phyloP scores from a whole-genome alignment of 2,113 vertebrate genomes.

The Macquaria ambigua region DNA sequence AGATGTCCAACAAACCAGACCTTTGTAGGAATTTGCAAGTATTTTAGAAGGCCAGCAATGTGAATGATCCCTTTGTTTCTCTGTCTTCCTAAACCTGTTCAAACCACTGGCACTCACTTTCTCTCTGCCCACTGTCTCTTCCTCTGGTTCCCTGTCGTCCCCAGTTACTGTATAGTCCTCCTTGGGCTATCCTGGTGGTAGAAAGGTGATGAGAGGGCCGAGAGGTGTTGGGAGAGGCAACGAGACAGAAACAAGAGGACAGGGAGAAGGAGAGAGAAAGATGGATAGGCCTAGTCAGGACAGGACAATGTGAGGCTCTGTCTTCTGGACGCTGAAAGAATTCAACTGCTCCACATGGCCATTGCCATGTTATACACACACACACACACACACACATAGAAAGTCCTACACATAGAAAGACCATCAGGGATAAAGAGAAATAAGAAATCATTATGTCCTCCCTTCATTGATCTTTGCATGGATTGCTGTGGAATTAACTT shows the following conservation, averaged over 20 bases:
- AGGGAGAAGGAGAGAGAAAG: constrained; percentile 3
- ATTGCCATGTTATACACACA: not conserved
- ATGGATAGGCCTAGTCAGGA: constrained; percentile 15
- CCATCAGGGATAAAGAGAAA: not conserved
- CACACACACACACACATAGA: not conserved
- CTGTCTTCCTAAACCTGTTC: constrained; percentile 20
- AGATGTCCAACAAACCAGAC: constrained; percentile 4
- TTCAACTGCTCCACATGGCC: constrained; percentile 15
- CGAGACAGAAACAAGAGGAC: constrained; percentile 25
- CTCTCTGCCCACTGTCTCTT: constrained; percentile 41
- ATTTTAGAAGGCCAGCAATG: constrained; percentile 6
- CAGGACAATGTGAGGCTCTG: constrained; percentile 47
- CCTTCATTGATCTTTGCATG: not conserved
- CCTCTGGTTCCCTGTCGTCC: constrained; percentile 50
- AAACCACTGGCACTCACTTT: constrained; percentile 32
- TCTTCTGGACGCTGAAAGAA: constrained; percentile 32
- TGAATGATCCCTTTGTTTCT: constrained; percentile 61
- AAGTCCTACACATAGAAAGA: not conserved
- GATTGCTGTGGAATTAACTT: not conserved
- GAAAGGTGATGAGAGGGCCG: constrained; percentile 64
- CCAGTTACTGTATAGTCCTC: constrained; percentile 47
- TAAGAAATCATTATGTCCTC: not conserved
- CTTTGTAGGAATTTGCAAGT: constrained; percentile 19
- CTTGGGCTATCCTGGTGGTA: constrained; percentile 47
- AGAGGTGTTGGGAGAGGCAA: constrained; percentile 50